Evolutionary conservation across 2,888 invertebrate species (phyloP).

Genomic region (Oasisia sp.): DNA sequence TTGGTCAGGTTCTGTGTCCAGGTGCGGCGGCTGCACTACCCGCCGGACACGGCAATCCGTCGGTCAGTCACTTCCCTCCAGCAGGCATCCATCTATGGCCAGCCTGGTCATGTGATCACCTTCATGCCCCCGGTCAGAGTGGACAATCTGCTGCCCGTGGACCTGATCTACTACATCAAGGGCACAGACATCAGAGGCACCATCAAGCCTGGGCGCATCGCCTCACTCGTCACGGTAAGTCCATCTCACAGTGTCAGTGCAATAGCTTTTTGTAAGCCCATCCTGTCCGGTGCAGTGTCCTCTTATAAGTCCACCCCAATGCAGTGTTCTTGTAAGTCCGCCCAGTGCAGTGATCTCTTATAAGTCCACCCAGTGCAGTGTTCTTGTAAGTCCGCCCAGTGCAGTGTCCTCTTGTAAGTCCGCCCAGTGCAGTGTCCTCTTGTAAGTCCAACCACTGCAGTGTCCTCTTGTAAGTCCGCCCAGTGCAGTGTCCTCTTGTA

Average conservation of each 20-base stretch:
- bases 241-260: not conserved
- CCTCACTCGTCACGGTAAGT: constrained; percentile 64
- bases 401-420: too few species aligned
- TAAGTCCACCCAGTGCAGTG: too few species aligned
- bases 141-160: constrained; percentile 85
- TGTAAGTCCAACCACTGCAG: too few species aligned
- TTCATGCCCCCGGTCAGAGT: constrained; percentile 85
- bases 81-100: constrained; percentile 49
- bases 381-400: too few species aligned
- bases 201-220: constrained; percentile 67
- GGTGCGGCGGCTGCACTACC: constrained; percentile 83
- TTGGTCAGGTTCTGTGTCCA: constrained; percentile 79
- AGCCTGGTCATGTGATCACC: constrained; percentile 88
- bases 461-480: too few species aligned
- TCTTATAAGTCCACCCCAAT: too few species aligned
- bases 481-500: too few species aligned
- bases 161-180: constrained; percentile 64
- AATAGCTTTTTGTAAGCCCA: too few species aligned
- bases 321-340: too few species aligned
- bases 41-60: constrained; percentile 69
- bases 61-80: constrained; percentile 13
- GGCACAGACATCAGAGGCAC: constrained; percentile 56
- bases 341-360: too few species aligned
- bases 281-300: too few species aligned
- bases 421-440: too few species aligned